phyloP scores from a whole-genome alignment of 2,113 vertebrate species.

The Microcebus murinus region DNA sequence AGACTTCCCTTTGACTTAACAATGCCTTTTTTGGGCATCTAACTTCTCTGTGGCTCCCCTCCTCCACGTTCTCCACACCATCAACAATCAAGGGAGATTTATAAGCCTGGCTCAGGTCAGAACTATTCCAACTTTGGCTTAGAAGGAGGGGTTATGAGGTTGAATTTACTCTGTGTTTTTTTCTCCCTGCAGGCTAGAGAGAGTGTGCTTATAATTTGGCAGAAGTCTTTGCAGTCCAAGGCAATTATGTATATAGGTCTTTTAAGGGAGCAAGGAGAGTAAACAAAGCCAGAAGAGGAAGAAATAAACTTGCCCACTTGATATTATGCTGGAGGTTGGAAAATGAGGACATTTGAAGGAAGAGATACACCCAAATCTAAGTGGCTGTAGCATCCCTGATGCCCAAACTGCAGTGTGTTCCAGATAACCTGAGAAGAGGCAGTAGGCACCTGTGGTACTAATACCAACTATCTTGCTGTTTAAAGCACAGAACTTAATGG shows the following conservation, averaged over 20 bases:
- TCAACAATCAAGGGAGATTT: slow-evolving; percentile 74
- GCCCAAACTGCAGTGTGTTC: background rate
- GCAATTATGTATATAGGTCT: slow-evolving; percentile 34
- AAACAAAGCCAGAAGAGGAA: slow-evolving; percentile 40
- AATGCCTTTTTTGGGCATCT: slow-evolving; percentile 90
- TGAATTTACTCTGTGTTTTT: slow-evolving; percentile 66
- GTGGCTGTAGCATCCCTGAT: background rate
- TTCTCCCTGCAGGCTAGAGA: background rate
- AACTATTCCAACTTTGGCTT: slow-evolving; percentile 70
- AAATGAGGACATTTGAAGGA: background rate
- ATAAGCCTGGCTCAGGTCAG: slow-evolving; percentile 73
- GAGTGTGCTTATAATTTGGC: background rate
- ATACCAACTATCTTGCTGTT: background rate
- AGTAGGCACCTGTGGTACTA: background rate
- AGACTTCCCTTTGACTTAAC: slow-evolving; percentile 82
- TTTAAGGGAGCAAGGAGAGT: slow-evolving; percentile 44
- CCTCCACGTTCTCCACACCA: slow-evolving; percentile 40
- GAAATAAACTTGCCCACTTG: slow-evolving; percentile 16
- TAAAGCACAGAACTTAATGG: background rate
- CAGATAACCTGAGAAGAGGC: background rate
- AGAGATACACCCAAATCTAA: background rate
- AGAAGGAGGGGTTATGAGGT: slow-evolving; percentile 69
- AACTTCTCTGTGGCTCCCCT: slow-evolving; percentile 61
- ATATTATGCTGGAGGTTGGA: background rate
- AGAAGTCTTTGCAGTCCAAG: background rate